Conservation (phyloP, 2,888 invertebrate genomes). For the Choristoneura rosaceana region DNA sequence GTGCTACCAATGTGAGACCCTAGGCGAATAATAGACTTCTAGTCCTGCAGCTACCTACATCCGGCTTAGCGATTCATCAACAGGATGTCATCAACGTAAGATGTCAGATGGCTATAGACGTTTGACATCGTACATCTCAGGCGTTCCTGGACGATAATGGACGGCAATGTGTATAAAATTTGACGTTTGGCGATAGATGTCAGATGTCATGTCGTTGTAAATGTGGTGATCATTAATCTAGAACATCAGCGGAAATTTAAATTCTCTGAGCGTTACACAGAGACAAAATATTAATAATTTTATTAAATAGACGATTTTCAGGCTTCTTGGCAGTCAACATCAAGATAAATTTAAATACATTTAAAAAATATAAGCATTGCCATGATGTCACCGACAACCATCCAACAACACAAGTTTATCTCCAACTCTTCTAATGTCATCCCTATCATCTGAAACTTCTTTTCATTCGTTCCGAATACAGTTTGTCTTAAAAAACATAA, state of each 20-base stretch:
- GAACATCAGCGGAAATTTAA: too few relatives aligned
- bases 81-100: not conserved
- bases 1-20: not conserved
- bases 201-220: not conserved
- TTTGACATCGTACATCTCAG: not conserved
- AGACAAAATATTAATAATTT: not conserved
- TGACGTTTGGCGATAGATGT: slow-evolving; percentile 2
- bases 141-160: too few relatives aligned
- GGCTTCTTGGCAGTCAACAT: not conserved
- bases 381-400: too few relatives aligned
- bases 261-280: not conserved
- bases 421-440: too few relatives aligned
- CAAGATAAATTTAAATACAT: not conserved
- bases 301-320: not conserved
- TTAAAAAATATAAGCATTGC: too few relatives aligned
- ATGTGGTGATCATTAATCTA: too few relatives aligned
- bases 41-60: not conserved
- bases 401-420: too few relatives aligned
- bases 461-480: not conserved
- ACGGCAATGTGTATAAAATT: too few relatives aligned
- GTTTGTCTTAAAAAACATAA: too few relatives aligned
- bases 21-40: not conserved
- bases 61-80: slow-evolving; percentile 2
- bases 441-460: not conserved
- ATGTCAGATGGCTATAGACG: not conserved